phyloP scores from a whole-genome alignment of 1,140 invertebrate genomes.

The Eurosta solidaginis region DNA sequence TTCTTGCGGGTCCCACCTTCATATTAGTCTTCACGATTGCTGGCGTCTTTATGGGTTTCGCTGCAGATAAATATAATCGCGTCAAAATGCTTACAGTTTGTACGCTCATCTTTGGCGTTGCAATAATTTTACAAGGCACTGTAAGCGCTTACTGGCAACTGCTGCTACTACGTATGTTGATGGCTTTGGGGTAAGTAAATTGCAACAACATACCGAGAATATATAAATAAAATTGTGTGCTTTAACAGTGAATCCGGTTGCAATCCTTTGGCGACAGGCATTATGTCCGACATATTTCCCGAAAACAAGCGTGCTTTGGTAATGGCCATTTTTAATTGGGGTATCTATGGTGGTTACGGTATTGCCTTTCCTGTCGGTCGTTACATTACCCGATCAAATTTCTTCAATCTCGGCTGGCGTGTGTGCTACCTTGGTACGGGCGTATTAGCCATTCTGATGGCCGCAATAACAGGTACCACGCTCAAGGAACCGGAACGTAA shows the following conservation, averaged over 20 bases:
- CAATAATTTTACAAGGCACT: conserved; percentile 80
- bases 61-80: conserved; percentile 80
- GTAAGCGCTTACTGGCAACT: conserved; percentile 91
- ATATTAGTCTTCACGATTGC: conserved; percentile 88
- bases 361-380: conserved; percentile 89
- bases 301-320: conserved; percentile 83
- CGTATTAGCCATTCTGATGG: conserved; percentile 77
- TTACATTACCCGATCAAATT: conserved; percentile 79
- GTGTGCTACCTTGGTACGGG: conserved; percentile 84
- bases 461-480: conserved; percentile 74
- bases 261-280: conserved; percentile 83
- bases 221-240: not conserved
- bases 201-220: not conserved
- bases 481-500: conserved; percentile 78
- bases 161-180: conserved; percentile 81
- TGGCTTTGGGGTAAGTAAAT: conserved; percentile 76
- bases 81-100: conserved; percentile 77
- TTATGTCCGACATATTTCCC: conserved; percentile 84
- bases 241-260: conserved; percentile 79
- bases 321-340: conserved; percentile 94
- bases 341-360: conserved; percentile 93
- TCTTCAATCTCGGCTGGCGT: conserved; percentile 84
- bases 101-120: conserved; percentile 79
- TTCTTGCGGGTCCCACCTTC: conserved; percentile 88
- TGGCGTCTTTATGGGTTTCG: conserved; percentile 82